Conservation (phyloP, 2,113 vertebrate genomes). For the Paradisaea rubra region DNA sequence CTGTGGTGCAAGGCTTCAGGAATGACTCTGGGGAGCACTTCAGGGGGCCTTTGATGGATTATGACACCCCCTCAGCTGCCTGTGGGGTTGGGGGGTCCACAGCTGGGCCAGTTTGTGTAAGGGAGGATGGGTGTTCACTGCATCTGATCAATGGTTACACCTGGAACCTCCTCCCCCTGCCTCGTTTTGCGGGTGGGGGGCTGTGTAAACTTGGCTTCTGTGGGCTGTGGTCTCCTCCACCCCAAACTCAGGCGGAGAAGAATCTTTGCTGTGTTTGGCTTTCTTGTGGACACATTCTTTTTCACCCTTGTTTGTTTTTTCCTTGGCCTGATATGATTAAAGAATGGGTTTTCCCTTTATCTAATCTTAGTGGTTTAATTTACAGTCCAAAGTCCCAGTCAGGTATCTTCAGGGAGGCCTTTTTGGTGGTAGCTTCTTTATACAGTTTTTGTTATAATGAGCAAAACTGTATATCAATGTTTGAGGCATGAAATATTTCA, state of each 20-base stretch:
- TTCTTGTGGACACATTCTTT: neutral
- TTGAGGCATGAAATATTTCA: neutral
- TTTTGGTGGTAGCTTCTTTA: neutral
- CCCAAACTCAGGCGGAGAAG: neutral
- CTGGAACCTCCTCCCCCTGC: accelerated
- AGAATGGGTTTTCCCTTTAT: neutral
- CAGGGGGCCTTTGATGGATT: neutral
- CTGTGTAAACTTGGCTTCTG: neutral
- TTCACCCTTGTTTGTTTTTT: neutral
- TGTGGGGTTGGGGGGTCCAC: neutral
- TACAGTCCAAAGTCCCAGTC: neutral
- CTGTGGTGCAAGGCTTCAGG: neutral
- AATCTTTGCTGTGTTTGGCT: neutral
- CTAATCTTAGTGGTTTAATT: neutral
- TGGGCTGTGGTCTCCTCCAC: neutral
- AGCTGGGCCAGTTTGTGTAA: neutral
- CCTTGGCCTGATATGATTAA: neutral
- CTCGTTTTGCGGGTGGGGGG: accelerated
- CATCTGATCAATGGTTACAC: neutral
- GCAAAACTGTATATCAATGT: neutral
- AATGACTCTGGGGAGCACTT: neutral
- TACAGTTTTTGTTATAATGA: neutral
- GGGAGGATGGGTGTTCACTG: neutral
- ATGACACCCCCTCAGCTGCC: neutral
- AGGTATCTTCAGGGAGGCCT: neutral